Evolutionary conservation across 2,113 vertebrate species (phyloP).

Genomic region (Xiphophorus couchianus): DNA sequence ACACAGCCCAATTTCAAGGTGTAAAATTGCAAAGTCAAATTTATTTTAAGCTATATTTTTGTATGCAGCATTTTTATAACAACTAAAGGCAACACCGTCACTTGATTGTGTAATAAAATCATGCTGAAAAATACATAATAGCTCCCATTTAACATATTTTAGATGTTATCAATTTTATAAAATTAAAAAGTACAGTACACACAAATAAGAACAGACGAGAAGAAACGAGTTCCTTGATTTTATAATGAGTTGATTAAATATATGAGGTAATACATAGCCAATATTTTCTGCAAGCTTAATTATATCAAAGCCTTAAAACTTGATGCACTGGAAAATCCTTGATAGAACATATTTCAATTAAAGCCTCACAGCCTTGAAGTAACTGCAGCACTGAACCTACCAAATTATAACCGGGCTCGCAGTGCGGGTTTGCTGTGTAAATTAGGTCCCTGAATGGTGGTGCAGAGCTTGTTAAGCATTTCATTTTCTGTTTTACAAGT

Average conservation of each 20-base stretch:
- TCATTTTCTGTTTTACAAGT: constrained; percentile 76
- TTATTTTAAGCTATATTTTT: too few relatives aligned
- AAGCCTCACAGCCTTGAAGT: constrained; percentile 37
- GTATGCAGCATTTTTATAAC: too few relatives aligned
- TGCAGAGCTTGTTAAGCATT: constrained; percentile 74
- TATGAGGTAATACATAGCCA: not conserved
- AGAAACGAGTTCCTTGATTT: not conserved
- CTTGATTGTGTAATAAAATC: too few relatives aligned
- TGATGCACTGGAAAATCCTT: constrained; percentile 27
- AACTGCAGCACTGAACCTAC: constrained; percentile 33
- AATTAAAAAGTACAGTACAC: not conserved
- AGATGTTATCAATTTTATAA: not conserved
- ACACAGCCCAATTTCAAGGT: too few relatives aligned
- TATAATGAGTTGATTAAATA: not conserved
- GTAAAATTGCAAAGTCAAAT: too few relatives aligned
- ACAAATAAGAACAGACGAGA: not conserved
- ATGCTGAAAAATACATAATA: too few relatives aligned
- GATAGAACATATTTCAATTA: constrained; percentile 42
- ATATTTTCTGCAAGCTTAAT: not conserved
- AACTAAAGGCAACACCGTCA: too few relatives aligned
- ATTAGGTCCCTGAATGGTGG: constrained; percentile 54
- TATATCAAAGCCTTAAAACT: not conserved
- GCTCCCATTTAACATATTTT: not conserved
- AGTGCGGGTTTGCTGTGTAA: constrained; percentile 47
- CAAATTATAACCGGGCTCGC: constrained; percentile 40